A percentile compares a stretch with the other conserved stretches of the same genome.
phyloP scores from a whole-genome alignment of 2,113 vertebrate genomes.

The Sinosuthora webbiana region DNA sequence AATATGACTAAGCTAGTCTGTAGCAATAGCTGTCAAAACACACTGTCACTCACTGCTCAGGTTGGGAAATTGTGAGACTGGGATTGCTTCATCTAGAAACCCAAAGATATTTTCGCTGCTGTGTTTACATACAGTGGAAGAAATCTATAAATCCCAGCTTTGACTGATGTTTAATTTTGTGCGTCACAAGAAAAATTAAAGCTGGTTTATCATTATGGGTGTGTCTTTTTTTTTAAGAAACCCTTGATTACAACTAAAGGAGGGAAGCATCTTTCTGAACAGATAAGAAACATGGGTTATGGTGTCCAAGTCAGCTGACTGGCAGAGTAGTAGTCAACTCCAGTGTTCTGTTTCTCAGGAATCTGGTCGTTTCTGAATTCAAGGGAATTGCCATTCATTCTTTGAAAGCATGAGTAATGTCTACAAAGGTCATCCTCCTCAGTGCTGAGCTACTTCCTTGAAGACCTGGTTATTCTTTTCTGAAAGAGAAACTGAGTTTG shows the following conservation, averaged over 20 bases:
- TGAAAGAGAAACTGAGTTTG: not conserved
- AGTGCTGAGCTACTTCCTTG: not conserved
- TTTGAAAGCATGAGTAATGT: not conserved
- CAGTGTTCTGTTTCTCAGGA: not conserved
- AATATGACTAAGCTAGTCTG: not conserved
- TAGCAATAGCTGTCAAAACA: not conserved
- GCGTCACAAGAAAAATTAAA: not conserved
- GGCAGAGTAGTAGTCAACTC: not conserved
- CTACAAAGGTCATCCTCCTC: not conserved
- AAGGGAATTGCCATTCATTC: not conserved
- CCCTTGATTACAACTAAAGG: not conserved
- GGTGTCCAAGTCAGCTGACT: not conserved
- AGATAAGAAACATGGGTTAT: not conserved
- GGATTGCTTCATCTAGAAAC: conserved; percentile 7
- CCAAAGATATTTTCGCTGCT: not conserved
- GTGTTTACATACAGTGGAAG: not conserved
- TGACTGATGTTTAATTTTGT: not conserved
- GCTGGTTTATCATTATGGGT: not conserved
- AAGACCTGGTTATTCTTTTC: not conserved
- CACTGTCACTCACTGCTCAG: not conserved
- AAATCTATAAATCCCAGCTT: not conserved
- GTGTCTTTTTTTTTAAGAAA: not conserved
- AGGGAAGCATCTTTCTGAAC: not conserved
- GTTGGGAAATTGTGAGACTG: conserved; percentile 12
- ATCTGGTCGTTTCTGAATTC: not conserved